A percentile compares a stretch with the other conserved stretches of the same genome.
Conservation (phyloP, 2,113 vertebrate genomes). For the Myiopsitta monachus region DNA sequence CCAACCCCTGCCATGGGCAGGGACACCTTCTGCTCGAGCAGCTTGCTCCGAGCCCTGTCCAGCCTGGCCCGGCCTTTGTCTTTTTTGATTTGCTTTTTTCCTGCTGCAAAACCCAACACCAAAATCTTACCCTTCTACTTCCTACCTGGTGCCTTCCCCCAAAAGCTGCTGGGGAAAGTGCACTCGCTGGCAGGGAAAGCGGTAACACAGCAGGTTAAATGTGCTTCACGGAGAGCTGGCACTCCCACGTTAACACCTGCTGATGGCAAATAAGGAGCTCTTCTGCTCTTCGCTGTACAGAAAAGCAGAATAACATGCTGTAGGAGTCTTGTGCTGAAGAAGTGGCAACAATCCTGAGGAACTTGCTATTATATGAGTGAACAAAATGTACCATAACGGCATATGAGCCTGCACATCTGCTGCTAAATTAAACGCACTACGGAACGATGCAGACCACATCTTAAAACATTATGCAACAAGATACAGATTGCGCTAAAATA, state of each 20-base stretch:
- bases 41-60: no score
- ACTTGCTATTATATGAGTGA: slow-evolving; percentile 58
- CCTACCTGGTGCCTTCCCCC: neutral
- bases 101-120: neutral
- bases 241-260: slow-evolving; percentile 43
- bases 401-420: slow-evolving; percentile 55
- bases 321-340: neutral
- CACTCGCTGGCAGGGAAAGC: neutral
- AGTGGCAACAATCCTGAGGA: slow-evolving; percentile 24
- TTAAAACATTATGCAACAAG: neutral
- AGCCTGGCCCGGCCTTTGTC: neutral
- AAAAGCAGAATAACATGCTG: neutral
- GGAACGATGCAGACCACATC: slow-evolving; percentile 34
- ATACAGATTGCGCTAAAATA: neutral
- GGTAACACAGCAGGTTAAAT: neutral
- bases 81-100: neutral
- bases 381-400: slow-evolving; percentile 48
- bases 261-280: slow-evolving; percentile 40
- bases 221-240: neutral
- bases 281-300: neutral
- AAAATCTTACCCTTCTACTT: neutral
- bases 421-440: slow-evolving; percentile 43
- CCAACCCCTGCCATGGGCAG: neutral
- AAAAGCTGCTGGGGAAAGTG: neutral
- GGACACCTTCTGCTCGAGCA: neutral